Conservation (phyloP, 2,113 vertebrate species). For the Potamarius usumacintae region DNA sequence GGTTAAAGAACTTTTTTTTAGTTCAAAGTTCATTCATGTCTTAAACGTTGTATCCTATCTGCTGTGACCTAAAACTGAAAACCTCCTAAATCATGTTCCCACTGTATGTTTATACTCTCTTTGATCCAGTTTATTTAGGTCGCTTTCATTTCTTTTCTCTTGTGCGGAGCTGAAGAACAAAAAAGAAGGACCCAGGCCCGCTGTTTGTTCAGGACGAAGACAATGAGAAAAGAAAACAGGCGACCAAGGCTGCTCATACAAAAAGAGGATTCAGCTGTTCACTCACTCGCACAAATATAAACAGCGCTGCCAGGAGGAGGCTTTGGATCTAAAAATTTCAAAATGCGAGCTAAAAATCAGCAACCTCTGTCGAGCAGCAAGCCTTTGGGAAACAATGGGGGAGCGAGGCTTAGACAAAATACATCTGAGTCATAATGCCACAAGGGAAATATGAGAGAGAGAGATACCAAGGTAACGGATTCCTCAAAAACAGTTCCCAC, state of each 20-base stretch:
- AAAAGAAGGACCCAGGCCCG: conserved; percentile 62
- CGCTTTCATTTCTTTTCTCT: conserved; percentile 55
- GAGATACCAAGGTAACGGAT: conserved; percentile 24
- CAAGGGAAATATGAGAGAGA: conserved; percentile 25
- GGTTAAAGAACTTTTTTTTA: not conserved
- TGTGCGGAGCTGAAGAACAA: conserved; percentile 62
- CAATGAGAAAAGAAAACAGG: conserved; percentile 71
- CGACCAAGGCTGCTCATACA: conserved; percentile 43
- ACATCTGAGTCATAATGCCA: conserved; percentile 28
- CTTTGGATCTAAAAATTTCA: conserved; percentile 26
- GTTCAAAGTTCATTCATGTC: conserved; percentile 5
- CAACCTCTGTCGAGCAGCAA: conserved; percentile 25
- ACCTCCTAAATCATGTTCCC: conserved; percentile 33
- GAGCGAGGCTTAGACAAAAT: conserved; percentile 27
- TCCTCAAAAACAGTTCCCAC: conserved; percentile 26
- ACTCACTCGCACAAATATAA: conserved; percentile 63
- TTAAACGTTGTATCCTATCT: not conserved
- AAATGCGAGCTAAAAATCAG: conserved; percentile 4
- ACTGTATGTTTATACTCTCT: conserved; percentile 62
- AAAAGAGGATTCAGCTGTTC: conserved; percentile 64
- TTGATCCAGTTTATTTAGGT: conserved; percentile 72
- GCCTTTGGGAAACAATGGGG: conserved; percentile 28
- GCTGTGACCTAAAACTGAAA: not conserved
- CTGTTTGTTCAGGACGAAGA: conserved; percentile 74
- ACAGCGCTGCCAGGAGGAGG: conserved; percentile 41